Percentiles rank a stretch among this genome's conserved stretches.
These are phyloP conservation scores for Polydrusus cervinus DNA, from an alignment of 2,888 invertebrate genomes.

Conservation along the genomic window DNA sequence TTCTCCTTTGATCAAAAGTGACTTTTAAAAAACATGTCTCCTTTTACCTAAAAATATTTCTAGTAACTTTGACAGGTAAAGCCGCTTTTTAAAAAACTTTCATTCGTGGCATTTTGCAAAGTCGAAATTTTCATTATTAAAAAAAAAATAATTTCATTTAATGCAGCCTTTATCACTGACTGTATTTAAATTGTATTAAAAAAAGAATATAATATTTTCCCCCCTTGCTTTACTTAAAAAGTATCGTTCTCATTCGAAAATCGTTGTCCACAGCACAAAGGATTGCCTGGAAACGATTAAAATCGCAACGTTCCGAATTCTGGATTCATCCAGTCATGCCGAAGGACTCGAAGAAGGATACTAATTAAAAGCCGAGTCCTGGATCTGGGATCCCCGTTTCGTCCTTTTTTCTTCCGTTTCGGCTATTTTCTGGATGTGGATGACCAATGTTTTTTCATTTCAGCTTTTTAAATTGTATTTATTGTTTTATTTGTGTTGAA, in stretches of 20 bases:
- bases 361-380: slow-evolving; percentile 57
- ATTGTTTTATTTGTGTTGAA: no score
- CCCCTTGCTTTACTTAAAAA: not conserved
- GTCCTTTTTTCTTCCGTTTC: not conserved
- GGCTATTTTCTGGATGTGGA: not conserved
- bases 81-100: no score
- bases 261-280: not conserved
- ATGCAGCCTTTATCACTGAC: no score
- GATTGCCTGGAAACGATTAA: slow-evolving; percentile 15
- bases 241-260: not conserved
- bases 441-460: slow-evolving; percentile 2
- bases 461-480: not conserved
- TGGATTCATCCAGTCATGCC: slow-evolving; percentile 44
- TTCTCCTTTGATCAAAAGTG: no score
- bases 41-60: no score
- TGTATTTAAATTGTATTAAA: not conserved
- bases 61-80: no score
- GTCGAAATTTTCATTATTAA: no score
- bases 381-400: slow-evolving; percentile 13
- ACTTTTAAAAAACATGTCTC: no score
- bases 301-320: slow-evolving; percentile 6
- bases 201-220: not conserved
- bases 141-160: no score
- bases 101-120: no score
- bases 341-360: slow-evolving; percentile 59